Base-by-base conservation (phyloP, 92 coral and sea anemone genomes). In the Epizoanthus ramosus region DNA sequence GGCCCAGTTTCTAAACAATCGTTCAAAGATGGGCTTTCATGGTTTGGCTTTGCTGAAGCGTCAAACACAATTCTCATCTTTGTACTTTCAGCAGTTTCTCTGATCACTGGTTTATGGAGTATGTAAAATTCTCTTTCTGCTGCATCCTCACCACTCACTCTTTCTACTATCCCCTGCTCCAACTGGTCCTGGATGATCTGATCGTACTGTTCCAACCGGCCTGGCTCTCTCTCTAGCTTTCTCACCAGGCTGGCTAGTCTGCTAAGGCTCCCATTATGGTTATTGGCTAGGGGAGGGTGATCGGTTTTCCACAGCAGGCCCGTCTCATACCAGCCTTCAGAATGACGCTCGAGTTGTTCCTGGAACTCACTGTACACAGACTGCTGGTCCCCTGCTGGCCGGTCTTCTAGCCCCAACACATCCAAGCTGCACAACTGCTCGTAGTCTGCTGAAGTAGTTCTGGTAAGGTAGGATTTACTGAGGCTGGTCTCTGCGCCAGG, bases 241-340 rank as follows among this genome's bases (percentile, higher is more conserved):
- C 68, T 83, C 9, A 90, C 80, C 16, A 87, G 83, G 57, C 53
- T 87, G 22, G 61, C 83, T 37, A 90, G 80, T 83, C 93, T 33
- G 54, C 17, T 53, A 17, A 88, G 69, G 52, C 94, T 91, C 60
- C 91, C 91, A 60, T 65, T 70, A 10, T 21, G 45, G 45, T 91
- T 87, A 75, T 50, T 84, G 5, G 91, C 77, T 23, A 84, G 84
- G 61, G 72, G 84, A 4, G 68, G 71, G 54, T 81, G 85, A 22
- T 73, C 89, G 33, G 57, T 60, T 70, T 88, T 91, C 92, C 88
- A 82, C 71, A 81, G 73, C 39, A 88, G 75, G 17, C 92, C 88
- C 2, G 92, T 88, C 58, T 88, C 90, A 28, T 88, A 91, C 90
- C 90, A 83, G 8, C 87, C 89, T 66, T 84, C 84, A n/a, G 70